These are phyloP conservation scores for Neotoxoptera formosana DNA, from an alignment of 1,140 invertebrate genomes.

Conservation along the genomic window DNA sequence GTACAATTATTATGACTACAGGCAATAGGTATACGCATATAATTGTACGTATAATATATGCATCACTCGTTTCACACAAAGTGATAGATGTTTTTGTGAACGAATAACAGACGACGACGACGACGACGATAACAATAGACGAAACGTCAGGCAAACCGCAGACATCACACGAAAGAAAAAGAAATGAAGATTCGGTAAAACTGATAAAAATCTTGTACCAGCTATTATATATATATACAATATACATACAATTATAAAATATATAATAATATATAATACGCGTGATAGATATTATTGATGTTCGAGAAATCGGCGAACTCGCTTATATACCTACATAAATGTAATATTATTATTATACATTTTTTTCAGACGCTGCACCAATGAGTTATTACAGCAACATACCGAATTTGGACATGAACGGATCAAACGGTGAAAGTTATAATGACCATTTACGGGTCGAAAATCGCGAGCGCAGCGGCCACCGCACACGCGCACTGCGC, in stretches of 20 bases:
- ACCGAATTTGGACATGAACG: slow-evolving; percentile 42
- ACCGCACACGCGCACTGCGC: not conserved
- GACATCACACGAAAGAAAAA: not conserved
- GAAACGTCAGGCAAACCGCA: not conserved
- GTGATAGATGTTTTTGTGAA: not conserved
- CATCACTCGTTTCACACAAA: not conserved
- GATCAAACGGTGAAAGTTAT: slow-evolving; percentile 45
- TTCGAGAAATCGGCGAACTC: slow-evolving; percentile 11
- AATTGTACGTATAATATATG: no score
- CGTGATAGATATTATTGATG: not conserved
- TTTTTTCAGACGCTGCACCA: slow-evolving; percentile 2
- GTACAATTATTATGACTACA: not conserved
- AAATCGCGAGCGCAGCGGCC: not conserved
- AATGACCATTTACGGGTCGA: slow-evolving; percentile 46
- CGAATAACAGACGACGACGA: not conserved
- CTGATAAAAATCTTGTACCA: not conserved
- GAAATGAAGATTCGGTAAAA: no score
- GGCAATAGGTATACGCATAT: no score
- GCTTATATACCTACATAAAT: not conserved
- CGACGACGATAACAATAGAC: not conserved
- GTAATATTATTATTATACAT: not conserved
- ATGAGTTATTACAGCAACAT: slow-evolving; percentile 48
- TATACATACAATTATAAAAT: no score
- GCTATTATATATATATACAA: no score
- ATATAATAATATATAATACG: not conserved